A percentile compares a stretch with the other conserved stretches of the same genome.
Evolutionary conservation across 2,113 vertebrate genomes (phyloP).

Genomic region (Aldabrachelys gigantea): DNA sequence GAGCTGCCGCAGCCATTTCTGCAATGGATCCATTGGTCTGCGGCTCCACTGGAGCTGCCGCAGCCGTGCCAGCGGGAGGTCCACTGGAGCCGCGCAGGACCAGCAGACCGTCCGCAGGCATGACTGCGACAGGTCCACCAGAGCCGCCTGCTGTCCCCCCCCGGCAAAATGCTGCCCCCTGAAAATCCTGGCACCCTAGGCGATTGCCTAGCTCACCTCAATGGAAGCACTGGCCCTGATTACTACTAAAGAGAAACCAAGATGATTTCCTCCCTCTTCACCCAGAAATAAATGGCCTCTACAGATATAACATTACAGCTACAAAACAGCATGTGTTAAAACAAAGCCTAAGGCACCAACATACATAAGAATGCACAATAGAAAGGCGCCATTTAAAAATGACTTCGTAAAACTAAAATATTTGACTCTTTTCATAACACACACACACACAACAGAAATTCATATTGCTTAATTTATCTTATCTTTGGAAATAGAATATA

Average conservation of each 20-base stretch:
- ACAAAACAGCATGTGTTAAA: neutral
- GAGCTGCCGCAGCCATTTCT: too few relatives aligned
- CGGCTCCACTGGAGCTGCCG: too few relatives aligned
- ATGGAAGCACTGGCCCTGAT: too few relatives aligned
- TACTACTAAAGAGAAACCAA: neutral
- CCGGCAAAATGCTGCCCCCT: too few relatives aligned
- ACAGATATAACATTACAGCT: neutral
- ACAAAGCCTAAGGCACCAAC: neutral
- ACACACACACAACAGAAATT: neutral
- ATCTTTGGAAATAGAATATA: neutral
- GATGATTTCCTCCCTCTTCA: neutral
- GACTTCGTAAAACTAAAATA: neutral
- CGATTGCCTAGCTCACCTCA: too few relatives aligned
- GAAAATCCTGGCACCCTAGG: too few relatives aligned
- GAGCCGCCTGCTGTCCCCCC: too few relatives aligned
- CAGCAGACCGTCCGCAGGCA: too few relatives aligned
- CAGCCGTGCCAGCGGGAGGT: too few relatives aligned
- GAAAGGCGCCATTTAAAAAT: neutral
- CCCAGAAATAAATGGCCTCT: neutral
- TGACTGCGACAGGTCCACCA: too few relatives aligned
- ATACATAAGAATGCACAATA: neutral
- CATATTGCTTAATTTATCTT: neutral
- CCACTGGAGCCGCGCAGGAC: too few relatives aligned
- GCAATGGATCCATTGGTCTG: too few relatives aligned
- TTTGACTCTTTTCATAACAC: neutral